Conservation (phyloP, 1,140 invertebrate genomes). For the Sminthurinus signatus region DNA sequence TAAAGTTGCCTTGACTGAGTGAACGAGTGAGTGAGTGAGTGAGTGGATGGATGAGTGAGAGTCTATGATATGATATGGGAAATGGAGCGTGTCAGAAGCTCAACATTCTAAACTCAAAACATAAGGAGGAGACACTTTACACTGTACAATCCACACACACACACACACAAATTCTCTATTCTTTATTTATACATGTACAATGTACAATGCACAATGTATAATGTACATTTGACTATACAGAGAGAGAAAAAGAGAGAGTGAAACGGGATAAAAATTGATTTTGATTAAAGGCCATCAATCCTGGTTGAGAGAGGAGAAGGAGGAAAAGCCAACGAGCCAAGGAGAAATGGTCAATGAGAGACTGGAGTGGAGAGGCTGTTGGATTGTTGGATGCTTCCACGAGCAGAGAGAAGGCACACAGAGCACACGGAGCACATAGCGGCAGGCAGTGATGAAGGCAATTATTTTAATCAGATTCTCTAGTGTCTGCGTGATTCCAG, state of each 20-base stretch:
- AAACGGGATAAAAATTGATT: constrained; percentile 35
- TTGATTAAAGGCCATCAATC: constrained; percentile 42
- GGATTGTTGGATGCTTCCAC: too few relatives aligned
- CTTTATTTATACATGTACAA: too few relatives aligned
- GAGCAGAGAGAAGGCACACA: background rate
- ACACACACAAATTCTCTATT: background rate
- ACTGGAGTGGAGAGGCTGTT: background rate
- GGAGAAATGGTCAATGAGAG: constrained; percentile 28
- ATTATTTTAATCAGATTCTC: constrained; percentile 43
- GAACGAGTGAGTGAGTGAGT: too few relatives aligned
- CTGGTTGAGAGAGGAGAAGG: constrained; percentile 18
- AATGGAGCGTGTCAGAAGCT: too few relatives aligned
- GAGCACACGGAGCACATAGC: constrained; percentile 11
- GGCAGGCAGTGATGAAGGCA: constrained; percentile 39
- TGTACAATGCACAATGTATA: too few relatives aligned
- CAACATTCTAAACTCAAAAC: too few relatives aligned
- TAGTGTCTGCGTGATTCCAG: constrained; percentile 42
- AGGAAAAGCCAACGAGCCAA: background rate
- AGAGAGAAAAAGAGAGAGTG: background rate
- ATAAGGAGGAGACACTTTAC: too few relatives aligned
- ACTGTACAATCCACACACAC: background rate
- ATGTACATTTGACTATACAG: too few relatives aligned
- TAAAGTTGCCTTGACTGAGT: too few relatives aligned
- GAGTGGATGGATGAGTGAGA: too few relatives aligned
- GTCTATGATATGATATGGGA: too few relatives aligned